Percentiles rank a stretch among this genome's conserved stretches.
These are phyloP conservation scores for Pluvianellus socialis DNA, from an alignment of 2,113 vertebrate species.

Conservation along the genomic window DNA sequence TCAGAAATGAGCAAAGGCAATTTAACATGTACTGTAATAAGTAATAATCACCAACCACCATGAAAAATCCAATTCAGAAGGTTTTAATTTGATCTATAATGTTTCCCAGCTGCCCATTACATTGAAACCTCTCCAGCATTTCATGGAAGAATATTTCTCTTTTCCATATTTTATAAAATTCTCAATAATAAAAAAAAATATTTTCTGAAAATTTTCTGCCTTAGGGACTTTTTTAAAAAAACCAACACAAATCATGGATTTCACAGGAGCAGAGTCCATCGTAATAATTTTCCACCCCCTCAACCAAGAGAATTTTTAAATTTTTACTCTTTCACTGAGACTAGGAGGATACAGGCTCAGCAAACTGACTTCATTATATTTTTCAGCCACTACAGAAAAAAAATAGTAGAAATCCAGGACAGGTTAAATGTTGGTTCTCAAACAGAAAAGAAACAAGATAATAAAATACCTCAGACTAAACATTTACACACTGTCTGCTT, in stretches of 20 bases:
- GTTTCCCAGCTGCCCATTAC: background rate
- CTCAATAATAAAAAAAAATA: background rate
- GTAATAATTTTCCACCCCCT: background rate
- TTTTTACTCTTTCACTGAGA: background rate
- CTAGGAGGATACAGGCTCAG: background rate
- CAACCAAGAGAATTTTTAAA: background rate
- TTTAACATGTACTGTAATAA: constrained; percentile 29
- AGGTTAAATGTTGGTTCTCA: constrained; percentile 50
- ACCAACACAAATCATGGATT: background rate
- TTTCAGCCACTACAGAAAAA: constrained; percentile 2
- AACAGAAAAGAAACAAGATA: constrained; percentile 56
- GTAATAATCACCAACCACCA: constrained; percentile 34
- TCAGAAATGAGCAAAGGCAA: constrained; percentile 28
- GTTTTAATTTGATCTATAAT: constrained; percentile 31
- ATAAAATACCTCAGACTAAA: constrained; percentile 77
- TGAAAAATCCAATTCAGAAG: constrained; percentile 21
- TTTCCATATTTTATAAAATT: background rate
- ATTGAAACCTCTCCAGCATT: background rate
- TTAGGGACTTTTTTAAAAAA: background rate
- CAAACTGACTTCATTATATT: background rate
- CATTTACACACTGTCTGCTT: constrained; percentile 70
- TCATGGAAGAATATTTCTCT: background rate
- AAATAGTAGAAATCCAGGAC: background rate
- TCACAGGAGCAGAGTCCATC: background rate
- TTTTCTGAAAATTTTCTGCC: background rate